A percentile compares a stretch with the other conserved stretches of the same genome.
Evolutionary conservation across 2,888 invertebrate species (phyloP).

Genomic region (Byasa hedistus): DNA sequence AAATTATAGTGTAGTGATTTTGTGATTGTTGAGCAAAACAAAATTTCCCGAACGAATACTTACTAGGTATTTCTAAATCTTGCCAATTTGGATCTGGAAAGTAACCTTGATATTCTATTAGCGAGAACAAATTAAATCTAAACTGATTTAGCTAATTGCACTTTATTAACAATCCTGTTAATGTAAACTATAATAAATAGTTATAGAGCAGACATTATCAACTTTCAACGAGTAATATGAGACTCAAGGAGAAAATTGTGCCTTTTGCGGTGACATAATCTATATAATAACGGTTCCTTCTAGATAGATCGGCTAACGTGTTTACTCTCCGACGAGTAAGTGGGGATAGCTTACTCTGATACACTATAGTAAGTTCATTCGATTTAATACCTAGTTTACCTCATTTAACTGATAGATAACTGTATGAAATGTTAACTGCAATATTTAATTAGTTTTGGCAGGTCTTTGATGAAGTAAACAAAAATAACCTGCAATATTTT

Average conservation of each 20-base stretch:
- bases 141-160: too few relatives aligned
- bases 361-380: background rate
- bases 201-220: slow-evolving; percentile 1
- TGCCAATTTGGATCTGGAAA: too few relatives aligned
- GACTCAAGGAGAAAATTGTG: slow-evolving; percentile 13
- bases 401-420: background rate
- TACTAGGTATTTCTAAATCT: too few relatives aligned
- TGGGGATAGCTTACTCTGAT: background rate
- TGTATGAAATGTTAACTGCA: background rate
- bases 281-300: slow-evolving; percentile 60
- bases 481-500: too few relatives aligned
- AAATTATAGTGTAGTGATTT: too few relatives aligned
- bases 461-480: too few relatives aligned
- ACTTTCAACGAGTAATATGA: slow-evolving; percentile 17
- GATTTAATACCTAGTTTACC: background rate
- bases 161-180: background rate
- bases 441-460: background rate
- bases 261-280: slow-evolving; percentile 68
- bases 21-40: too few relatives aligned
- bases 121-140: too few relatives aligned
- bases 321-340: background rate
- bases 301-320: slow-evolving; percentile 45
- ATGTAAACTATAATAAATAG: background rate
- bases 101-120: too few relatives aligned
- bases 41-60: too few relatives aligned